A percentile compares a stretch with the other conserved stretches of the same genome.
Evolutionary conservation across 2,113 vertebrate species (phyloP).

Genomic region (Ariopsis seemanni): DNA sequence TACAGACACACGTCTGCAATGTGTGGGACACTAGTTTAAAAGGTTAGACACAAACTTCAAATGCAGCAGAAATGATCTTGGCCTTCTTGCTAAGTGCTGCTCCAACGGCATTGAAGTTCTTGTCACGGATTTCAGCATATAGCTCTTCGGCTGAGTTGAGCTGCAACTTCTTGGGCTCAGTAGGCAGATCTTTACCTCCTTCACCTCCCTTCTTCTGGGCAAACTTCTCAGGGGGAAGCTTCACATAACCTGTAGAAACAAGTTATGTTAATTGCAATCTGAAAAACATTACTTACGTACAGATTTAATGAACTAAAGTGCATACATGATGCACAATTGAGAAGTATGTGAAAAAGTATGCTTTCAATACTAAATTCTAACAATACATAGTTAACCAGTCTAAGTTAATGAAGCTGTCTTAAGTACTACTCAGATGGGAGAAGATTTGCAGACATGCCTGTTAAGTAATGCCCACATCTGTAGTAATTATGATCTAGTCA

Average conservation of each 20-base stretch:
- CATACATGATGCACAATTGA: neutral
- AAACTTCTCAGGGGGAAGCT: slow-evolving; percentile 96
- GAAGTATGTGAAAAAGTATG: no score
- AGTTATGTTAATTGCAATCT: neutral
- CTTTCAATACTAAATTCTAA: no score
- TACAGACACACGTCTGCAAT: neutral
- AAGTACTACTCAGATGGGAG: neutral
- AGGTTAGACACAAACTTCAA: slow-evolving; percentile 79
- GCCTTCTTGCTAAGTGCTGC: slow-evolving; percentile 96
- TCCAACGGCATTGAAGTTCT: slow-evolving; percentile 97
- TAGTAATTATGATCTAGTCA: neutral
- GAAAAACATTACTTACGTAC: neutral
- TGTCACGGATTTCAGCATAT: slow-evolving; percentile 95
- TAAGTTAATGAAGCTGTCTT: neutral
- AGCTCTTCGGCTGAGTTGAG: slow-evolving; percentile 96
- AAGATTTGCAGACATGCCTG: no score
- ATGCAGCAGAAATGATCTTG: slow-evolving; percentile 96
- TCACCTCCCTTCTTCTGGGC: slow-evolving; percentile 91
- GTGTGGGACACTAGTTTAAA: neutral
- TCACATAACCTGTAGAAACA: slow-evolving; percentile 82
- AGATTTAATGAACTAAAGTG: neutral
- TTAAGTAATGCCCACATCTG: neutral
- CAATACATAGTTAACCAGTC: no score
- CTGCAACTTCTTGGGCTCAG: slow-evolving; percentile 92
- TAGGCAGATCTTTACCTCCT: slow-evolving; percentile 88